Conservation (phyloP, 2,797 vertebrate genomes). For the Sebastes trivittatus region DNA sequence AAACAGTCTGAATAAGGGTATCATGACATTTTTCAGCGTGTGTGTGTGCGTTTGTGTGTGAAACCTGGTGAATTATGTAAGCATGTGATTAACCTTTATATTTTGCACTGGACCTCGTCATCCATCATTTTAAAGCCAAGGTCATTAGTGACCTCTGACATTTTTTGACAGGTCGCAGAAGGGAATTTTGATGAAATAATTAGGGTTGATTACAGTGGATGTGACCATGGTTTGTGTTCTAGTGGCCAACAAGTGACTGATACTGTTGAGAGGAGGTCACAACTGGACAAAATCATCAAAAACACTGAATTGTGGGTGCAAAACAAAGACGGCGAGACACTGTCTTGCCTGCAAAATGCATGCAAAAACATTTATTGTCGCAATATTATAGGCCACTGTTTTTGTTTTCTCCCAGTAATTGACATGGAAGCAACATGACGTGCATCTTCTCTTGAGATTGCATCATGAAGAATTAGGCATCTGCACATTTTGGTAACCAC, state of each 20-base stretch:
- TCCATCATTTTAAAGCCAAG: slow-evolving; percentile 43
- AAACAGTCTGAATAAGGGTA: background rate
- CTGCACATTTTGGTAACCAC: background rate
- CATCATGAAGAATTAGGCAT: slow-evolving; percentile 8
- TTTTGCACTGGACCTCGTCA: slow-evolving; percentile 21
- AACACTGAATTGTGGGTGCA: background rate
- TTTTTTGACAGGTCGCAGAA: background rate
- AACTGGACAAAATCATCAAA: background rate
- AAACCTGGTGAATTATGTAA: slow-evolving; percentile 18
- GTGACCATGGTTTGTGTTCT: slow-evolving; percentile 28
- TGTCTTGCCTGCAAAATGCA: background rate
- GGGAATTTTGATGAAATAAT: background rate
- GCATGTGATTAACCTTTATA: slow-evolving; percentile 38
- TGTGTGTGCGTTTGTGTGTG: slow-evolving; percentile 7
- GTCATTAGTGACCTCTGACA: slow-evolving; percentile 26
- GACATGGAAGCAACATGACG: background rate
- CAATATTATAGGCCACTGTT: background rate
- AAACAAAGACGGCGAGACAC: background rate
- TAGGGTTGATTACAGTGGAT: background rate
- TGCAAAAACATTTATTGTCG: slow-evolving; percentile 11
- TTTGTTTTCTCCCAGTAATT: background rate
- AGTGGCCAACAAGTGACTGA: background rate
- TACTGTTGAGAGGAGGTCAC: background rate
- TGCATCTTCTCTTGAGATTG: slow-evolving; percentile 3
- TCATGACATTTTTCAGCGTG: slow-evolving; percentile 11